Percentiles rank a stretch among this genome's conserved stretches.
Evolutionary conservation across 2,113 vertebrate species (phyloP).

Genomic region (Nesospiza acunhae): DNA sequence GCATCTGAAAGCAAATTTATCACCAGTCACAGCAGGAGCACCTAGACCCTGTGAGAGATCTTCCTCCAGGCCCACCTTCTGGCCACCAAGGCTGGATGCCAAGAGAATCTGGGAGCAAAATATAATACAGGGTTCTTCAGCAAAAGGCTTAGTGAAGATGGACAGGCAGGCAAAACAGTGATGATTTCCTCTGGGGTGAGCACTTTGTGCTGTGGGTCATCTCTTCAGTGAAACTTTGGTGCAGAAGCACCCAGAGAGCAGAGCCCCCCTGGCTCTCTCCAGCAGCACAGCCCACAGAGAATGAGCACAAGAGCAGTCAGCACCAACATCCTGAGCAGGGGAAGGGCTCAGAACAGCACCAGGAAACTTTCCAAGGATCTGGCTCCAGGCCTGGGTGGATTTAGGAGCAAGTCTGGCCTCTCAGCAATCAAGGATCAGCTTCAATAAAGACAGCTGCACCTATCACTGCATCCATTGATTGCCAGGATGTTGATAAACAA

Average conservation of each 20-base stretch:
- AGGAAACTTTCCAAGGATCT: background rate
- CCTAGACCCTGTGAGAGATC: background rate
- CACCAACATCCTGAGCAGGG: fast-evolving
- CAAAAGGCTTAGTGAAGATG: background rate
- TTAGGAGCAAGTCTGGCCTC: background rate
- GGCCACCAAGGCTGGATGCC: background rate
- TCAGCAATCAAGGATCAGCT: background rate
- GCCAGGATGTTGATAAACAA: slow-evolving; percentile 16
- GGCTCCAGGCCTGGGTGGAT: background rate
- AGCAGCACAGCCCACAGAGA: background rate
- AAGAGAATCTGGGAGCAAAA: background rate
- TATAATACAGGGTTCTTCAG: background rate
- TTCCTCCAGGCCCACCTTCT: background rate
- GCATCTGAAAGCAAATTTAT: background rate
- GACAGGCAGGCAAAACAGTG: background rate
- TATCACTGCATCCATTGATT: slow-evolving; percentile 45
- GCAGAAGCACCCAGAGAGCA: background rate
- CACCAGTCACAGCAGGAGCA: background rate
- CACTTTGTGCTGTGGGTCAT: background rate
- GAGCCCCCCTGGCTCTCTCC: background rate
- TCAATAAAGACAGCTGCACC: background rate
- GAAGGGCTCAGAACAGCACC: background rate
- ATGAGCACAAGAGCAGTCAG: background rate
- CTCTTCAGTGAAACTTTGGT: background rate
- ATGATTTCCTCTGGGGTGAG: background rate